Conservation (phyloP, 2,888 invertebrate genomes). For the Hecatera dysodea region DNA sequence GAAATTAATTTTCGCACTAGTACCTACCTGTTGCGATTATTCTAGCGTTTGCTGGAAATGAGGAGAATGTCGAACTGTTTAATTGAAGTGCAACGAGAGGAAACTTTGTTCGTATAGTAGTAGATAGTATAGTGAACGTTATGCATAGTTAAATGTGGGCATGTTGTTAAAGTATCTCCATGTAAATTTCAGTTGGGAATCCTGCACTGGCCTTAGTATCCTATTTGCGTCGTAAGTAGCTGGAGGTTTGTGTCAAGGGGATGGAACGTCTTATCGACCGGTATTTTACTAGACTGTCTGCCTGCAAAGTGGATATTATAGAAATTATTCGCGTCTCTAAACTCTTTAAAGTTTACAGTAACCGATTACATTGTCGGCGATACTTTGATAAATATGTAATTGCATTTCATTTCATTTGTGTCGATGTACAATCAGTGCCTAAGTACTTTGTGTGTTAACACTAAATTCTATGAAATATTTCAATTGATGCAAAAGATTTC, state of each 20-base stretch:
- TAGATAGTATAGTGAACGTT: constrained; percentile 2
- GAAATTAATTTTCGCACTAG: constrained; percentile 68
- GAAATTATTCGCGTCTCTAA: constrained; percentile 1
- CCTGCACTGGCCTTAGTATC: neutral
- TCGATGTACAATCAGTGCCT: no score
- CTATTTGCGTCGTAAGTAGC: constrained; percentile 15
- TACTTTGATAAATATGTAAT: neutral
- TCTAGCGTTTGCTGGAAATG: constrained; percentile 42
- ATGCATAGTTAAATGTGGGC: constrained; percentile 21
- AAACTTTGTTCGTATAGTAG: constrained; percentile 25
- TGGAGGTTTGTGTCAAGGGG: neutral
- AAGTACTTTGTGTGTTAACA: neutral
- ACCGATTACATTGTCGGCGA: neutral
- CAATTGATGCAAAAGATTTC: neutral
- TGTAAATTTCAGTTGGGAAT: constrained; percentile 15
- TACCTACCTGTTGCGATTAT: constrained; percentile 73
- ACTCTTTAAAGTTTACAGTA: neutral
- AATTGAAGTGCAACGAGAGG: constrained; percentile 39
- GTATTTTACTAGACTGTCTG: neutral
- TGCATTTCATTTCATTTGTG: no score
- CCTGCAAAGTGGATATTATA: neutral
- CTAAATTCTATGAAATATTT: neutral
- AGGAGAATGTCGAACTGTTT: constrained; percentile 35
- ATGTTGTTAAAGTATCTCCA: constrained; percentile 1
- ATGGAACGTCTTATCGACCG: constrained; percentile 26